Evolutionary conservation across 1,140 invertebrate species (phyloP), one percentile per base, ranked within the genome.

Genomic region (Drosophila bipectinata): DNA sequence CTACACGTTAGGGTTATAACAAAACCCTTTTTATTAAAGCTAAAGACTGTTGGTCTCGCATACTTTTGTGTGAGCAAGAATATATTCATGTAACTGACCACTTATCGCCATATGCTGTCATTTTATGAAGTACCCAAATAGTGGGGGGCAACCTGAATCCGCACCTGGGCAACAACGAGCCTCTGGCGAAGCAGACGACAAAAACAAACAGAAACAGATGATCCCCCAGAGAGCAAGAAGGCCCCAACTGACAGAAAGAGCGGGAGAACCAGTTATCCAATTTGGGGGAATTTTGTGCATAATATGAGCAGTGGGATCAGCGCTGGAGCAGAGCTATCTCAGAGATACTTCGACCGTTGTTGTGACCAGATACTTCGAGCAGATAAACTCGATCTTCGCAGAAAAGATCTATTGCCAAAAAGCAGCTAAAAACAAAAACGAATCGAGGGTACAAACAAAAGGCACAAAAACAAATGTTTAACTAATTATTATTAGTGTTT

Each of bases 201-300:
- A 62, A 84, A 72, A 64, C 76, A 49, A 74, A 63, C 57, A 18
- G 18, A 39, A 62, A 24, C 45, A 63, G 79, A 79, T 79, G 79
- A 83, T 77, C 69, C 74, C 34, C 48, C 32, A 59, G 47, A 78
- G 63, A 62, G 45, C 24, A n/a, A 1, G 10, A n/a, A 30, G 45
- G 7, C 34, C 61, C 39, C 18, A 21, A 47, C 15, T 21, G 45
- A 34, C 14, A 12, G 41, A 15, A 15, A 49, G 34, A 56, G 51
- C 41, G 34, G 3, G 28, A 54, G 56, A 24, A 15, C 14, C 12
- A n/a, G 15, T 2, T 58, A 56, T 57, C 54, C 57, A 49, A 39
- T 24, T 48, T 28, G 45, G 32, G 52, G 24, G 28, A n/a, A 15
- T 32, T 24, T 30, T 39, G 62, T 67, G 57, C 61, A 77, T 55